Evolutionary conservation across 37 sponge, comb jelly and placozoan genomes (phyloP).

Genomic region (Spongilla lacustris): DNA sequence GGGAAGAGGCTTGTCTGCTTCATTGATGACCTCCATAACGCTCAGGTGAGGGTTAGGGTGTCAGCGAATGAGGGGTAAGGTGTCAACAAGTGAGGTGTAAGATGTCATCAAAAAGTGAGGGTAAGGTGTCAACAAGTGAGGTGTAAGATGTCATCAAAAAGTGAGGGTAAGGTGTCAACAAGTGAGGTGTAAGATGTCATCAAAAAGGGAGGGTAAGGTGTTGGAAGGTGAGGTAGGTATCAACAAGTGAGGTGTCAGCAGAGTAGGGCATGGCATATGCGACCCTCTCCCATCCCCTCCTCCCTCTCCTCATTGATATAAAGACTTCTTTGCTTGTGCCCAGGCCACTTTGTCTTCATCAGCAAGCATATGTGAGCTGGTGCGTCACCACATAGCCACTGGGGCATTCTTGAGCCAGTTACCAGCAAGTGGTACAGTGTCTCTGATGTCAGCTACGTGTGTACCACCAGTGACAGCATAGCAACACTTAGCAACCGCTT

Average conservation of each 20-base stretch:
- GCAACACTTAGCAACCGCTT: neutral
- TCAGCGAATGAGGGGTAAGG: too few relatives aligned
- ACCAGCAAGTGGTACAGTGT: conserved; percentile 35
- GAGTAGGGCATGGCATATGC: neutral
- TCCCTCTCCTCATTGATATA: neutral
- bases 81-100: too few relatives aligned
- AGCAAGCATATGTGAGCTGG: conserved; percentile 26
- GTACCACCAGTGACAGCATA: conserved; percentile 12
- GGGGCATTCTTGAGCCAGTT: conserved; percentile 53
- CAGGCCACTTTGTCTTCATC: neutral
- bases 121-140: too few relatives aligned
- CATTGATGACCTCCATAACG: conserved; percentile 74
- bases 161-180: too few relatives aligned
- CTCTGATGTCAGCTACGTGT: conserved; percentile 51
- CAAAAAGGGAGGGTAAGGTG: too few relatives aligned
- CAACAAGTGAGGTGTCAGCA: neutral
- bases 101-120: too few relatives aligned
- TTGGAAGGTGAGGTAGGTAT: too few relatives aligned
- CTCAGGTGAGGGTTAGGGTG: conserved; percentile 23
- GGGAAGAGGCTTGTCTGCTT: conserved; percentile 62
- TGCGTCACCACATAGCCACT: conserved; percentile 55
- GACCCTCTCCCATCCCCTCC: neutral
- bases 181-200: too few relatives aligned
- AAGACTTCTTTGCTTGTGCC: neutral
- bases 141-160: too few relatives aligned